These are phyloP conservation scores for Apamea anceps DNA, from an alignment of 2,888 invertebrate genomes.

Conservation along the genomic window DNA sequence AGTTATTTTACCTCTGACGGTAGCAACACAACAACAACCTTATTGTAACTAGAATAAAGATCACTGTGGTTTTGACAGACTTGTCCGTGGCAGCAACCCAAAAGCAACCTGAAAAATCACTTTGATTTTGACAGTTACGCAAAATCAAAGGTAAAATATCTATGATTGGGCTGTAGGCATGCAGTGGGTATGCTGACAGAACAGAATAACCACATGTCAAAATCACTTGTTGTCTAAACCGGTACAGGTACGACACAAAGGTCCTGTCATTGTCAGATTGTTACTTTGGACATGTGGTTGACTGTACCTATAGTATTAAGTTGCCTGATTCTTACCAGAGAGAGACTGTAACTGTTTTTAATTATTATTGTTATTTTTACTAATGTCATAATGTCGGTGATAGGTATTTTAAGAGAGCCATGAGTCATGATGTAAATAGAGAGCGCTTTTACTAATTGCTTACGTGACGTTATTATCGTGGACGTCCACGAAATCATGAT, in stretches of 20 bases:
- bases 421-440: background rate
- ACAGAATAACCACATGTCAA: background rate
- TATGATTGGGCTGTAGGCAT: background rate
- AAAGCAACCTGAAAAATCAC: background rate
- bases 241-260: no score
- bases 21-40: background rate
- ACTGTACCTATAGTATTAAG: background rate
- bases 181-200: no score
- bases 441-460: background rate
- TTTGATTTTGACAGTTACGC: background rate
- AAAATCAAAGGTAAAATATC: background rate
- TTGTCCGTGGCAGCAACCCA: no score
- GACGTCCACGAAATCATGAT: background rate
- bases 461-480: background rate
- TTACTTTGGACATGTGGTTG: background rate
- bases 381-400: background rate
- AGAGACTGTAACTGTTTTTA: constrained; percentile 15
- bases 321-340: constrained; percentile 23
- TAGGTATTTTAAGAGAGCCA: background rate
- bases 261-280: no score
- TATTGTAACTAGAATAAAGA: no score
- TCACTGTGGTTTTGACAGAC: no score
- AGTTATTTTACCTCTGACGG: background rate
- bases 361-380: background rate
- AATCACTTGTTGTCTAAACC: background rate